phyloP scores from a whole-genome alignment of 2,797 vertebrate species.

The Lophotriccus pileatus region DNA sequence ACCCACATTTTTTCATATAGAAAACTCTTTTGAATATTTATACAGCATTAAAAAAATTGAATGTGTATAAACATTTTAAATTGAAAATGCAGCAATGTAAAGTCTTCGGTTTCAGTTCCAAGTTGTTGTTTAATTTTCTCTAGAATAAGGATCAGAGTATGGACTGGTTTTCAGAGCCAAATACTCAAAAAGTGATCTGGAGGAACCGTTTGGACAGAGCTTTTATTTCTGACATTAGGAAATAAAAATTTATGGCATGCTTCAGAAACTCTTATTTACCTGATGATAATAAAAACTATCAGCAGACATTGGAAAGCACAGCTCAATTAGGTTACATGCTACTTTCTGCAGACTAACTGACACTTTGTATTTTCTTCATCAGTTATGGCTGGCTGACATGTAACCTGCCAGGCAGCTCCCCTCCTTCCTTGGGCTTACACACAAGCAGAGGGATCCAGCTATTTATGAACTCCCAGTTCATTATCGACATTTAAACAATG shows the following conservation, averaged over 20 bases:
- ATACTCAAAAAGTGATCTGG: not conserved
- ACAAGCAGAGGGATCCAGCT: not conserved
- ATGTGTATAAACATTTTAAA: not conserved
- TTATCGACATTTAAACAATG: not conserved
- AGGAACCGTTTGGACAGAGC: not conserved
- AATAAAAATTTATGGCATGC: conserved; percentile 1
- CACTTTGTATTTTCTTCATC: not conserved
- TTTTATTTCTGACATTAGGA: conserved; percentile 40
- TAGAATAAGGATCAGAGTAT: not conserved
- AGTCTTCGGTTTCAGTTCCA: not conserved
- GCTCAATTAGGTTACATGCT: not conserved
- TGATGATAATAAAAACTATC: not conserved
- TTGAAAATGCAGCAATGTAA: not conserved
- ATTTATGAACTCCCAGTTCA: not conserved
- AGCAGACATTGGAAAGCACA: not conserved
- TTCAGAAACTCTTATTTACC: conserved; percentile 13
- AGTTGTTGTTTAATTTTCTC: not conserved
- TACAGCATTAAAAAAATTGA: not conserved
- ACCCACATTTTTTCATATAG: fast-evolving
- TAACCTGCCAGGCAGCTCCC: not conserved
- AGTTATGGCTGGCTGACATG: fast-evolving
- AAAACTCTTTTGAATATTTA: not conserved
- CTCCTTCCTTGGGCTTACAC: fast-evolving
- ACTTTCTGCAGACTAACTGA: not conserved
- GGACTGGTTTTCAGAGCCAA: not conserved